Base-by-base conservation (phyloP, 2,113 vertebrate species). In the Carassius carassius region DNA sequence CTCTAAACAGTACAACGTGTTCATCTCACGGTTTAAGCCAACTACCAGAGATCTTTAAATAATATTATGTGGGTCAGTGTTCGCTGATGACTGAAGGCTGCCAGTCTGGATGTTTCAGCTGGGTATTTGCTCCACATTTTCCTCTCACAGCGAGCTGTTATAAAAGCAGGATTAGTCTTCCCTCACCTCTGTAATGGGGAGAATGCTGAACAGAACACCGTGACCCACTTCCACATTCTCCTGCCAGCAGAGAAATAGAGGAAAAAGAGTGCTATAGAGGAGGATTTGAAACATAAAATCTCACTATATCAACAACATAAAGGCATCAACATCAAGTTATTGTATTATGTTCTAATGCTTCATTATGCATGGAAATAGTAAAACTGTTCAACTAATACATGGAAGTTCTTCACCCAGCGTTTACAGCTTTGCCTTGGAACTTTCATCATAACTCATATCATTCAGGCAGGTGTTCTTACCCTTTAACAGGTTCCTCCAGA, bases 131-230 rank as follows among this genome's bases (percentile, higher is more conserved):
- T 84, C 76, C 65, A 79, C 47, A 60, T 80, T 73, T 67, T 88
- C 5, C 21, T 69, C 41, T 49, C 54, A 56, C 65, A 79, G 73
- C 41, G 44, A 79, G 56, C 73, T 35, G 72, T 86, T 82, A 84
- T 84, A 81, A 82, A 84, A 86, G 77, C 85, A 81, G 85, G 87
- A 86, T 86, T 88, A 88, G 82, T 84, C 77, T 67, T 84, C 78
- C 58, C 81, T 84, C 82, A 84, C 82, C 85, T 84, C 58, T 47
- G 19, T 56, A 69, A 70, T n/a, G 23, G 77, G 85, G 49, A 81
- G 69, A 29, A 47, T 4, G 14, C 8, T 2, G 58, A 76, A 75
- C 73, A 41, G 54, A 23, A 77, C 78, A 77, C 58, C 23, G 35
- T 86, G 85, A 86, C 87, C 87, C 85, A 86, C 87, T 82, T 86